Base-by-base conservation (phyloP, 2,888 invertebrate species). In the Xiphydria camelus region DNA sequence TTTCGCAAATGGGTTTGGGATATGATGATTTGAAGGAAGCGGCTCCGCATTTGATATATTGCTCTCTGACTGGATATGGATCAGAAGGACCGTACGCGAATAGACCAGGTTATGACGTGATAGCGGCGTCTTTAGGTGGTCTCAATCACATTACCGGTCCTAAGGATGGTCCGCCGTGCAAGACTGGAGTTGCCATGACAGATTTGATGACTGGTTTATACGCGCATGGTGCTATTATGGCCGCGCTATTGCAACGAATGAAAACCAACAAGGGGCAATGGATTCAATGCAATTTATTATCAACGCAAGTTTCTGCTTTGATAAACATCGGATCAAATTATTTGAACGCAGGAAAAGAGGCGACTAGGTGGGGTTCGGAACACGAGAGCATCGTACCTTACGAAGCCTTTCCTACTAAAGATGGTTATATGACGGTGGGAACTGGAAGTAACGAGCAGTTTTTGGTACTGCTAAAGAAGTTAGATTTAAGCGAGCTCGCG, bases 331-430 rank as follows among this genome's bases (percentile, higher is more conserved):
- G 87, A 0, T 88, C 88, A 1, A 94, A 91, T 76, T 97, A 91
- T 75, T 78, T 98, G 19, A 98, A 97, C 73, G 87, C 86, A 34
- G 88, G 87, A 0, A 80, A 81, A 17, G 91, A 92, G 62, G 89
- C 88, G 0, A 78, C 81, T 45, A 80, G 91, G 38, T 89, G 88
- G 85, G 97, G 97, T n/a, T 95, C 95, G 0, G 91, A 91, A 0
- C 97, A 98, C 73, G 89, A 87, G 47, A 94, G 91, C 68, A 87
- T 98, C 48, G 97, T 97, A 0, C 97, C 97, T 0, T 97, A 98
- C 68, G 88, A 96, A 79, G 85, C 90, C 2, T 97, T 96, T 66
- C 80, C 83, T 64, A 91, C 94, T 0, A 82, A 81, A 66, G 88
- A 94, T 70, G 89, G 90, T 0, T 88, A 88, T 64, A 81, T 95